Evolutionary conservation across 2,113 vertebrate genomes (phyloP).

Genomic region (Calidris pugnax): DNA sequence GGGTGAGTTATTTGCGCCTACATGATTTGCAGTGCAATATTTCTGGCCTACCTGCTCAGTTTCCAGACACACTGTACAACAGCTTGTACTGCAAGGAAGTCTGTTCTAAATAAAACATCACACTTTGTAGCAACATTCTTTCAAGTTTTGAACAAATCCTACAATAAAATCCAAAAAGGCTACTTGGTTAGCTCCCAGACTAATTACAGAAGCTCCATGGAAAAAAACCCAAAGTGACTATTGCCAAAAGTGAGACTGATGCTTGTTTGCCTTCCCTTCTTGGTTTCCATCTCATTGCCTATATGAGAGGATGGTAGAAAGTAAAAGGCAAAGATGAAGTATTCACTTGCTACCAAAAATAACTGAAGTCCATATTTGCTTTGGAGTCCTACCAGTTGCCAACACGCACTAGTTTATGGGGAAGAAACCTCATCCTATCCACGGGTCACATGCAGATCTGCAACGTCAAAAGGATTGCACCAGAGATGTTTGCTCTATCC

Average conservation of each 20-base stretch:
- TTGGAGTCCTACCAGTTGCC: neutral
- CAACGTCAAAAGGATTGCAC: neutral
- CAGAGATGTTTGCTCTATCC: neutral
- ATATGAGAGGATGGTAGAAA: neutral
- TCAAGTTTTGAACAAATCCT: constrained; percentile 10
- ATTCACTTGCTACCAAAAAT: neutral
- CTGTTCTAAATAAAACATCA: constrained; percentile 36
- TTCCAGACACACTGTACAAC: neutral
- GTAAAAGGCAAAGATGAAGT: neutral
- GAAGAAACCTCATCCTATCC: neutral
- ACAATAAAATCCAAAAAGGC: neutral
- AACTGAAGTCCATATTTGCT: neutral
- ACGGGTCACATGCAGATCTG: neutral
- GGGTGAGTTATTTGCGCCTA: neutral
- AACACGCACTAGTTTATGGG: neutral
- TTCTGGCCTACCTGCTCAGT: neutral
- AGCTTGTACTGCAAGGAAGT: neutral
- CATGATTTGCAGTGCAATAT: neutral
- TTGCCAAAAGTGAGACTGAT: neutral
- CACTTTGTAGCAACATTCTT: neutral
- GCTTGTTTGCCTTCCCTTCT: neutral
- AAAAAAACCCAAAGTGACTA: neutral
- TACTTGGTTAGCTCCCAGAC: neutral
- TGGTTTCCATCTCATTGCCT: neutral
- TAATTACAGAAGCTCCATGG: neutral